Evolutionary conservation across 2,797 vertebrate genomes (phyloP).

Genomic region (Acanthornis magna): DNA sequence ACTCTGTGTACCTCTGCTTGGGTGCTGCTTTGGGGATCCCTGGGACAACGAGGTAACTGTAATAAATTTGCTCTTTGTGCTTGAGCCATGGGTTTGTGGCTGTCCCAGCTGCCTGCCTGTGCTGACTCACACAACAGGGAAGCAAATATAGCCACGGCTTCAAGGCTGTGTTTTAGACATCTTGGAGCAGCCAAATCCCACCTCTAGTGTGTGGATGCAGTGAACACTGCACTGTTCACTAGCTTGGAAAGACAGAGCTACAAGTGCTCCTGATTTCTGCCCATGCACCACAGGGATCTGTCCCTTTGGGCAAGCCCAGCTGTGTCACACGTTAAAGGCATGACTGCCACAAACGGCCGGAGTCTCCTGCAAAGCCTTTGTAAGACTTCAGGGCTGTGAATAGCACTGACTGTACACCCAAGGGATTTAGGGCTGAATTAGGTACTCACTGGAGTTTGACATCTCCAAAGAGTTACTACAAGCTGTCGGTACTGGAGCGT

Average conservation of each 20-base stretch:
- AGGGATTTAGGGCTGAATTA: background rate
- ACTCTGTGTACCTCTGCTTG: background rate
- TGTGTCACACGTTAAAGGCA: background rate
- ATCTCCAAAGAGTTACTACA: background rate
- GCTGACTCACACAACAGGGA: background rate
- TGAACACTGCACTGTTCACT: background rate
- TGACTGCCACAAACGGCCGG: background rate
- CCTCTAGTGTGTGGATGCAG: background rate
- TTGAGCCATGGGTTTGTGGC: background rate
- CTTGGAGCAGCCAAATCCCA: background rate
- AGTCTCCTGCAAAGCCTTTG: background rate
- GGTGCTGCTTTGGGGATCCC: background rate
- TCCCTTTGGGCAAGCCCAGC: background rate
- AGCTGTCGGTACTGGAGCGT: background rate
- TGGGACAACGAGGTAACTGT: background rate
- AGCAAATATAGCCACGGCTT: background rate
- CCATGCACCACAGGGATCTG: fast-evolving
- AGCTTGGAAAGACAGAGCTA: background rate
- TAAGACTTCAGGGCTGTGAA: background rate
- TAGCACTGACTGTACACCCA: background rate
- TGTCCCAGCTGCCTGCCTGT: background rate
- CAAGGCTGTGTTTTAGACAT: background rate
- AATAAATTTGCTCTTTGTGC: background rate
- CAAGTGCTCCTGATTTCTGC: background rate
- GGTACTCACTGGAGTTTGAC: background rate